phyloP scores from a whole-genome alignment of 2,888 invertebrate genomes.

The Lydus trimaculatus region DNA sequence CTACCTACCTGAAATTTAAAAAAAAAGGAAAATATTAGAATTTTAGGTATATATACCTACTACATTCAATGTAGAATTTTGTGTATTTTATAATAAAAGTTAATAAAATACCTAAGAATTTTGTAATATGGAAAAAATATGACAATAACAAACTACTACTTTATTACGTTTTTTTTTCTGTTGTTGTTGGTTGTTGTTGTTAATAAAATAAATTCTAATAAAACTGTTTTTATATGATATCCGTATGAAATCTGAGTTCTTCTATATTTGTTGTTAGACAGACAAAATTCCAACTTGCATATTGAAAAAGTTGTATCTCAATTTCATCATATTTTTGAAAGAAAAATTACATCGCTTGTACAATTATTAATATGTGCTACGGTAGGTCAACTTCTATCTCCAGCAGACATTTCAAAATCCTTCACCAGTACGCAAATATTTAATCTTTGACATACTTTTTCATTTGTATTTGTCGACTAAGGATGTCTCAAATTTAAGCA shows the following conservation, averaged over 20 bases:
- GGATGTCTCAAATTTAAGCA: no score
- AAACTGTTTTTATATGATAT: background rate
- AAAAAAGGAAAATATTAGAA: background rate
- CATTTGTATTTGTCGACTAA: no score
- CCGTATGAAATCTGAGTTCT: no score
- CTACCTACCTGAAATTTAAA: background rate
- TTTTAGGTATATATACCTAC: background rate
- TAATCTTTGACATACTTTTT: no score
- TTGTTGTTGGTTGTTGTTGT: background rate
- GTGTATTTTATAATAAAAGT: background rate
- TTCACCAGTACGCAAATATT: background rate
- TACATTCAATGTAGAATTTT: no score
- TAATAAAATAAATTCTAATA: background rate
- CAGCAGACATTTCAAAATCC: background rate
- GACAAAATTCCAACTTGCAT: background rate
- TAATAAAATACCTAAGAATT: background rate
- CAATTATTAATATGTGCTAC: background rate
- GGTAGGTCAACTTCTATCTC: background rate
- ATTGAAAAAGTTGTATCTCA: background rate
- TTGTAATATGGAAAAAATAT: background rate
- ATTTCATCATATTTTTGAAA: background rate
- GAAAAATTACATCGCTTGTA: background rate
- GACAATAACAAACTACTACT: background rate
- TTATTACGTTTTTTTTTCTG: background rate
- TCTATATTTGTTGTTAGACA: background rate